These are phyloP conservation scores for Kradibia gibbosae DNA, from an alignment of 1,140 invertebrate species.

Conservation along the genomic window DNA sequence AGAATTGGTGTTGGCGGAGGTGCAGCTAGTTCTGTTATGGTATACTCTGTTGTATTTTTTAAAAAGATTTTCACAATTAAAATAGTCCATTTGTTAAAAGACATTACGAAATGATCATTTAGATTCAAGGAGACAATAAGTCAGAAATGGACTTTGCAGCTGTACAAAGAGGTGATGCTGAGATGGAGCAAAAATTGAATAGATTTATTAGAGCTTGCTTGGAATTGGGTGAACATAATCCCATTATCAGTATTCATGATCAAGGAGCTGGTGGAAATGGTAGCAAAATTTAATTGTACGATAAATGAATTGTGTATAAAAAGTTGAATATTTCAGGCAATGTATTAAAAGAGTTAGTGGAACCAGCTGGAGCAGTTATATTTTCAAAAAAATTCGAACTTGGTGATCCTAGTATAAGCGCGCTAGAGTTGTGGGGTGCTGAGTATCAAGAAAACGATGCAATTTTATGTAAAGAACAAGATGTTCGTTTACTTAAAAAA, in stretches of 20 bases:
- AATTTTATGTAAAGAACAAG: constrained; percentile 80
- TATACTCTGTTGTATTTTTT: constrained; percentile 58
- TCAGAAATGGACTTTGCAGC: constrained; percentile 94
- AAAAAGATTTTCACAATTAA: neutral
- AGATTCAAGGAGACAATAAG: constrained; percentile 90
- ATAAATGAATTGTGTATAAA: neutral
- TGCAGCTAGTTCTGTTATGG: constrained; percentile 94
- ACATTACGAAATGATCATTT: constrained; percentile 48
- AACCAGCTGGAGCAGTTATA: constrained; percentile 93
- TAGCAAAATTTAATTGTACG: constrained; percentile 53
- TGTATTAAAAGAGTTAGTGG: constrained; percentile 96
- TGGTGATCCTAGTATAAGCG: constrained; percentile 94
- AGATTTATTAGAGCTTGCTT: constrained; percentile 92
- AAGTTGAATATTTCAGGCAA: constrained; percentile 78
- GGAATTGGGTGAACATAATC: constrained; percentile 87
- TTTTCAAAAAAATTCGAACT: constrained; percentile 90
- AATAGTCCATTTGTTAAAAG: neutral
- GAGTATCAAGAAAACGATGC: constrained; percentile 99
- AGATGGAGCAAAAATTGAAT: constrained; percentile 99
- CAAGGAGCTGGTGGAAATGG: constrained; percentile 98
- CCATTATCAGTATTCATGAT: constrained; percentile 94
- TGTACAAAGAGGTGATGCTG: constrained; percentile 97
- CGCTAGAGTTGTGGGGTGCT: constrained; percentile 96
- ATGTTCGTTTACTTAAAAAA: constrained; percentile 78
- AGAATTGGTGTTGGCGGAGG: constrained; percentile 98